Percentiles rank a stretch among this genome's conserved stretches.
Conservation (phyloP, 2,888 invertebrate genomes). For the Drosophila neonasuta region DNA sequence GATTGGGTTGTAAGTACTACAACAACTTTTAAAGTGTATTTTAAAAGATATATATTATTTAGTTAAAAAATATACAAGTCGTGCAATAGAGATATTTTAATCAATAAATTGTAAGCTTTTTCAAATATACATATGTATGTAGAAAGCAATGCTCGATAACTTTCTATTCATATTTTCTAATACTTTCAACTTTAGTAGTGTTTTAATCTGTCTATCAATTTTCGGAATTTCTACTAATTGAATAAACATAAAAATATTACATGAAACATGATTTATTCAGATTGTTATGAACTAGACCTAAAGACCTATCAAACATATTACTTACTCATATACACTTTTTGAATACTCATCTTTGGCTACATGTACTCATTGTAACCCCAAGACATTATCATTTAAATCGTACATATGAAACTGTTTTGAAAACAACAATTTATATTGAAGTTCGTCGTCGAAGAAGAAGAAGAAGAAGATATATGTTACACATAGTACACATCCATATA, state of each 20-base stretch:
- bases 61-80: constrained; percentile 30
- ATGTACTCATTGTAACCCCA: constrained; percentile 44
- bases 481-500: constrained; percentile 34
- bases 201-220: constrained; percentile 22
- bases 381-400: constrained; percentile 59
- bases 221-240: constrained; percentile 23
- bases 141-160: constrained; percentile 4
- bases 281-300: constrained; percentile 13
- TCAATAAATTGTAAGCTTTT: constrained; percentile 10
- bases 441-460: constrained; percentile 40
- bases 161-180: constrained; percentile 8
- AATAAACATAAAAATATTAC: constrained; percentile 1
- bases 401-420: constrained; percentile 64
- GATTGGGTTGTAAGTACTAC: constrained; percentile 58
- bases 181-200: constrained; percentile 50
- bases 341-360: constrained; percentile 44
- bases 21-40: constrained; percentile 35
- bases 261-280: constrained; percentile 17
- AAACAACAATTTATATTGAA: constrained; percentile 55
- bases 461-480: constrained; percentile 17
- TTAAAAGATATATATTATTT: constrained; percentile 25
- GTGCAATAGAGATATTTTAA: constrained; percentile 38
- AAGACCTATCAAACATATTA: constrained; percentile 11
- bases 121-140: background rate
- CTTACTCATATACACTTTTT: constrained; percentile 25